Conservation (phyloP, 2,888 invertebrate species). For the Epirrhoe alternata region DNA sequence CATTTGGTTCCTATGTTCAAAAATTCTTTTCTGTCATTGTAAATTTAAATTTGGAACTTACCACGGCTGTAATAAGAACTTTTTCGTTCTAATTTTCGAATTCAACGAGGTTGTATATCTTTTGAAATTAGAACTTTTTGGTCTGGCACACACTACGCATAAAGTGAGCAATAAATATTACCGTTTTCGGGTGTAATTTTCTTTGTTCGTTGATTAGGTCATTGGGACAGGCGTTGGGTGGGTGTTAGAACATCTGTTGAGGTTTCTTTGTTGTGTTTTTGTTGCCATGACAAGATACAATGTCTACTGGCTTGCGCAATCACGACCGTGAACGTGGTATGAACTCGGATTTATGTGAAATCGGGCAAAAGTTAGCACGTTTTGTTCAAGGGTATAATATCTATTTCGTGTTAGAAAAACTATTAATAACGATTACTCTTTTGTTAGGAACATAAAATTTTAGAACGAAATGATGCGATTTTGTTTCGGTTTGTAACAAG, state of each 20-base stretch:
- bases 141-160: constrained; percentile 47
- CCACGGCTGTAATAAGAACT: constrained; percentile 46
- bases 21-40: constrained; percentile 57
- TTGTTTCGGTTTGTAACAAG: no score
- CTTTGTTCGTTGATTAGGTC: constrained; percentile 44
- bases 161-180: constrained; percentile 56
- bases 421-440: background rate
- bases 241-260: constrained; percentile 34
- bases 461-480: no score
- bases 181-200: constrained; percentile 41
- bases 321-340: constrained; percentile 17
- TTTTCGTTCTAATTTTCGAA: constrained; percentile 36
- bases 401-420: background rate
- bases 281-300: constrained; percentile 33
- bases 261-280: constrained; percentile 30
- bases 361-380: background rate
- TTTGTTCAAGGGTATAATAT: background rate
- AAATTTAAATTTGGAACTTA: constrained; percentile 65
- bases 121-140: constrained; percentile 33
- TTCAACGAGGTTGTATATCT: constrained; percentile 29
- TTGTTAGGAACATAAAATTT: background rate
- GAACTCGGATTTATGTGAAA: constrained; percentile 1
- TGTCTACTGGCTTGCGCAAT: constrained; percentile 21
- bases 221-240: constrained; percentile 26
- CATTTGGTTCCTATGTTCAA: constrained; percentile 59